Evolutionary conservation across 2,888 invertebrate species (phyloP).

Genomic region (Hirtodrosophila alboralis): DNA sequence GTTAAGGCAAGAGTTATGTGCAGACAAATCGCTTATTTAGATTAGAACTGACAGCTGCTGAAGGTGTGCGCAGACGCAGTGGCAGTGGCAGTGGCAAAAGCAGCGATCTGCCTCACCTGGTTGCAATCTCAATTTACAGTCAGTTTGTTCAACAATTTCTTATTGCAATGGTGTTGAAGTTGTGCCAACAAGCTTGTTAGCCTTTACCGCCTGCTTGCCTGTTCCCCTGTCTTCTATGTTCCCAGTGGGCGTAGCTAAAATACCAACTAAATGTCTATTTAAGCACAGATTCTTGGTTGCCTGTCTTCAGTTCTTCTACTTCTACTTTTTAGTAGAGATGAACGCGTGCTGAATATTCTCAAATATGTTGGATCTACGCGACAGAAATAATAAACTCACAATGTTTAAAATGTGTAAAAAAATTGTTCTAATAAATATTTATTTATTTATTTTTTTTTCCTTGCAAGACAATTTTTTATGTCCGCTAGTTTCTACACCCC

Average conservation of each 20-base stretch:
- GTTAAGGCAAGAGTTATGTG: slow-evolving; percentile 62
- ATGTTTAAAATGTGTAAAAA: no score
- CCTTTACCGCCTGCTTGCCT: not conserved
- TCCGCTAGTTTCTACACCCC: no score
- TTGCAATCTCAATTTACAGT: slow-evolving; percentile 39
- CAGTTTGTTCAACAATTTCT: slow-evolving; percentile 29
- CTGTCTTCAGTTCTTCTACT: not conserved
- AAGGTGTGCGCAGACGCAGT: slow-evolving; percentile 37
- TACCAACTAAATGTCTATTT: slow-evolving; percentile 67
- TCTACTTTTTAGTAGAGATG: no score
- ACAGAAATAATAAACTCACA: no score
- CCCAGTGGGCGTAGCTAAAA: slow-evolving; percentile 45
- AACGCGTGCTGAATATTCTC: no score
- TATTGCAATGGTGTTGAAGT: slow-evolving; percentile 39
- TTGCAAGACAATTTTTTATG: no score
- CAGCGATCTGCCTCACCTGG: slow-evolving; percentile 20
- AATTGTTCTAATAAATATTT: no score
- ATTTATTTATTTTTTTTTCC: no score
- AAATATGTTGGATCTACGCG: no score
- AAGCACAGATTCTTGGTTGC: slow-evolving; percentile 30
- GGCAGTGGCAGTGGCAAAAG: slow-evolving; percentile 13
- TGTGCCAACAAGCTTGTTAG: slow-evolving; percentile 45
- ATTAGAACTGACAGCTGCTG: slow-evolving; percentile 64
- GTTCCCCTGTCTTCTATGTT: not conserved
- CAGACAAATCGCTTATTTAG: slow-evolving; percentile 76